Evolutionary conservation across 1,140 invertebrate genomes (phyloP), one percentile per base, ranked within the genome.

Genomic region (Lerema accius): DNA sequence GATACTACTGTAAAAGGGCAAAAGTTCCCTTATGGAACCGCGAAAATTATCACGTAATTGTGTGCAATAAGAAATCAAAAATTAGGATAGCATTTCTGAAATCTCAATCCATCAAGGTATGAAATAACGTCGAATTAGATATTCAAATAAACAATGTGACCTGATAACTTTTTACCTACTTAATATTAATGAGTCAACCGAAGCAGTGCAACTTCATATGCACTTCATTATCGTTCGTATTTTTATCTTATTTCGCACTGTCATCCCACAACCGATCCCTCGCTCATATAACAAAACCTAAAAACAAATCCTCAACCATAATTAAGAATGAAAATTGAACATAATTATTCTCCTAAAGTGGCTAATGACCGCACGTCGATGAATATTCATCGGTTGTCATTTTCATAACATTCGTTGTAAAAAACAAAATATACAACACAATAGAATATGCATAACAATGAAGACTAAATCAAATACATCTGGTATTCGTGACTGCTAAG

Each of bases 331-430:
- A 58, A 46, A 58, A 58, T 46, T 58, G 13, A 46, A 46, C 55
- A 45, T 56, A 58, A 58, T 45, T 58, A 58, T 58, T 32, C 42
- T 58, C 39, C 28, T 37, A 35, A 58, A 58, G 55, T 58, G 55
- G 32, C 40, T 58, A 58, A 58, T 46, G 55, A 58, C 40, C 26
- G 55, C 42, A 32, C 42, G 55, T 46, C 23, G 28, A 58, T 58
- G 55, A 58, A 58, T 58, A 58, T 46, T 58, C 55, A 58, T 58
- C 42, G 42, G 40, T 58, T 58, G 55, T 58, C 55, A 58, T 43
- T 45, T 56, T 45, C 11, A 45, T 45, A 15, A 26, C 42, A 58
- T 58, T 58, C n/a, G 26, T 37, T 45, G 35, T 45, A 42, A 16
- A 58, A 58, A 58, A 58, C 40, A 19, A 45, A 45, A 35, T 19